Conservation (phyloP, 2,113 vertebrate species). For the Cheirogaleus medius region DNA sequence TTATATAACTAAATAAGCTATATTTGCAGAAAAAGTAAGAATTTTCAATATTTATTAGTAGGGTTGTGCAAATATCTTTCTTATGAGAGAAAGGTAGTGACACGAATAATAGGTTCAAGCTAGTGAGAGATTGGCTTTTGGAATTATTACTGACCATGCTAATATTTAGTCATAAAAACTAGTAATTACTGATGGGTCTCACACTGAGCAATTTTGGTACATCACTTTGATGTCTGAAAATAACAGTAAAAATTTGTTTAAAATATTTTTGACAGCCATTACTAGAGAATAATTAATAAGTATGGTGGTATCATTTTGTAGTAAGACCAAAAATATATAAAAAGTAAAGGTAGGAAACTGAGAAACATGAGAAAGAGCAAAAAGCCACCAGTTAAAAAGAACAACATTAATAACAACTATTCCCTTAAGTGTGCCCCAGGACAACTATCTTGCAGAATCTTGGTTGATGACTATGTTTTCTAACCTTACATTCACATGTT, state of each 20-base stretch:
- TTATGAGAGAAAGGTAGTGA: conserved; percentile 1
- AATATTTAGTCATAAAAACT: background rate
- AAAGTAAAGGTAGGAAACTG: conserved; percentile 40
- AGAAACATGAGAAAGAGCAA: conserved; percentile 25
- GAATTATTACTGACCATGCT: background rate
- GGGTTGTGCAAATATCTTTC: background rate
- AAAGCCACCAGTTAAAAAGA: background rate
- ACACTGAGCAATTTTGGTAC: background rate
- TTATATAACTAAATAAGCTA: background rate
- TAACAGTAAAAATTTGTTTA: background rate
- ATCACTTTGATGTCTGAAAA: background rate
- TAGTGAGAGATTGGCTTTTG: background rate
- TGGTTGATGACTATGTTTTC: background rate
- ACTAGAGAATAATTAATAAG: background rate
- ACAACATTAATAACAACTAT: background rate
- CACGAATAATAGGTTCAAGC: background rate
- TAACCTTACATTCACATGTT: conserved; percentile 10
- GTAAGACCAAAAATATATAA: conserved; percentile 18
- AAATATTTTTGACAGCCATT: conserved; percentile 2
- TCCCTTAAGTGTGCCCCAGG: background rate
- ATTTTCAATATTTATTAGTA: background rate
- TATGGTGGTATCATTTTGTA: background rate
- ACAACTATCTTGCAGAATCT: conserved; percentile 43
- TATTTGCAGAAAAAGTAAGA: conserved; percentile 32
- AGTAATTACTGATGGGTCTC: background rate